phyloP scores from a whole-genome alignment of 2,888 invertebrate species.

The Trichopoda pennipes region DNA sequence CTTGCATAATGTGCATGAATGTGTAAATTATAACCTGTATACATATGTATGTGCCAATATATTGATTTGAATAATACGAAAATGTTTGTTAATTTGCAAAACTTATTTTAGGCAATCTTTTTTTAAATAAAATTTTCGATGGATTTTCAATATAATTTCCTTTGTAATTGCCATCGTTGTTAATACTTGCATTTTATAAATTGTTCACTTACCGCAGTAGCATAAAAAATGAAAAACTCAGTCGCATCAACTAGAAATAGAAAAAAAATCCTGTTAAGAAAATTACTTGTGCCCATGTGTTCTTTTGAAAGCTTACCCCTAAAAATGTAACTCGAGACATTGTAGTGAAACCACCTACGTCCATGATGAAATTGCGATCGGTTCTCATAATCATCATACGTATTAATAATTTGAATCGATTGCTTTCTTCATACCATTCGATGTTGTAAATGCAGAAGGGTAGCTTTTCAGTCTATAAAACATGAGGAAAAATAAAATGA shows the following conservation, averaged over 20 bases:
- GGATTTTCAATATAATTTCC: slow-evolving; percentile 29
- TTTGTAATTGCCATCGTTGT: background rate
- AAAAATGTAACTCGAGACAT: slow-evolving; percentile 75
- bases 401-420: slow-evolving; percentile 73
- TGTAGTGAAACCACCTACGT: slow-evolving; percentile 75
- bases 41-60: slow-evolving; percentile 60
- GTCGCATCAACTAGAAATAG: slow-evolving; percentile 72
- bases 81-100: slow-evolving; percentile 1
- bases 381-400: slow-evolving; percentile 75
- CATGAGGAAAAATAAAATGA: background rate
- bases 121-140: slow-evolving; percentile 54
- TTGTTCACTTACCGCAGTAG: slow-evolving; percentile 68
- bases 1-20: background rate
- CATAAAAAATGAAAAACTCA: slow-evolving; percentile 76
- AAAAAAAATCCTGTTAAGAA: background rate
- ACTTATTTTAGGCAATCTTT: slow-evolving; percentile 1
- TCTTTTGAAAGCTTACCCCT: slow-evolving; percentile 67
- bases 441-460: slow-evolving; percentile 74
- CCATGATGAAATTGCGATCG: slow-evolving; percentile 70
- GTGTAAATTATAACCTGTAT: slow-evolving; percentile 20
- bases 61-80: slow-evolving; percentile 28
- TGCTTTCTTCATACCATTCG: slow-evolving; percentile 75
- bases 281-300: background rate
- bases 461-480: slow-evolving; percentile 73
- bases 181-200: background rate